Base-by-base conservation (phyloP, 2,113 vertebrate species). In the Podilymbus podiceps region DNA sequence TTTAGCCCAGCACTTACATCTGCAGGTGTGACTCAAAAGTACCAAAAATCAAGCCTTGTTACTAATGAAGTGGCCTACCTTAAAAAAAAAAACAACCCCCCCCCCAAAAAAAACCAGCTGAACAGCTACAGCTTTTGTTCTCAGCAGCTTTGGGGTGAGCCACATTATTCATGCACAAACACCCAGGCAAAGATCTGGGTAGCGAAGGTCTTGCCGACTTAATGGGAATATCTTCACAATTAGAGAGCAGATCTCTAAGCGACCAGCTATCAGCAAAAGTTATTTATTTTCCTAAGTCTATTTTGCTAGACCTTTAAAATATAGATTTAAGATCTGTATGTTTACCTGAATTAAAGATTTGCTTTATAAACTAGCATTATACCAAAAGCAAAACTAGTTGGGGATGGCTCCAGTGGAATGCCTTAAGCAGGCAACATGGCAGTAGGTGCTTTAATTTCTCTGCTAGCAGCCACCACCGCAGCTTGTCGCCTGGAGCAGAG, bases 11-110 rank as follows among this genome's bases (percentile, higher is more conserved):
- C 76, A 21, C 52, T 78, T 56, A 24, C 20, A 44, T 30, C 72
- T 56, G 89, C 66, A 82, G 49, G 30, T 76, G 77, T 88, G 90
- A 92, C 35, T 73, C 49, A 5, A 93, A 89, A 89, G 95, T 94
- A 96, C 88, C 96, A 95, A 63, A 83, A 87, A 7, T 9, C 77
- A 75, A 85, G 62, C 66, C 80, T 56, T 49, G 53, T 59, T 56
- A 30, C 66, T 81, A 59, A 50, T 12, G 2, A 58, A 11, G 85
- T 42, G n/a, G 78, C 81, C 88, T 68, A 7, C 52, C 74, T 67
- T 75, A 38, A 12, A 42, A 66, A 90, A 56, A 73, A 74, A 75
- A 27, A n/a, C n/a, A n/a, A n/a, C n/a, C n/a, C n/a, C n/a, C n/a
- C n/a, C n/a, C n/a, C n/a, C n/a, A n/a, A 38, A 12, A 42, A 66